Percentiles rank a stretch among this genome's conserved stretches.
Conservation (phyloP, 2,113 vertebrate species). For the Myxocyprinus asiaticus region DNA sequence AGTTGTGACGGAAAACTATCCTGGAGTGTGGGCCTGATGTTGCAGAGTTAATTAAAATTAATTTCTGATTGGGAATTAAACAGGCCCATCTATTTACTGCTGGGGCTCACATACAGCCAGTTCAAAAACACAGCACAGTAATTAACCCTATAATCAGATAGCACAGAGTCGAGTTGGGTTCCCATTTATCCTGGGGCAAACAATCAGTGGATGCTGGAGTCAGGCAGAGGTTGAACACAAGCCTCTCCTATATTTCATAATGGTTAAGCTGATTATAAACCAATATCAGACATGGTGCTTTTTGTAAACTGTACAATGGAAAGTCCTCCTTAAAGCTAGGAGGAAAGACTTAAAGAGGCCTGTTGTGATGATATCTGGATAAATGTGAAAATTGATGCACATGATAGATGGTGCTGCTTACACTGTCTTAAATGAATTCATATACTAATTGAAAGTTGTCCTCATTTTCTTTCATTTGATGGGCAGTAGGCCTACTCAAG, state of each 20-base stretch:
- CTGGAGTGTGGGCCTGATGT: slow-evolving; percentile 67
- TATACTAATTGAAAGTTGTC: slow-evolving; percentile 33
- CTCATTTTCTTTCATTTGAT: slow-evolving; percentile 15
- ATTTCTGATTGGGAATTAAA: slow-evolving; percentile 68
- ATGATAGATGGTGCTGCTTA: slow-evolving; percentile 22
- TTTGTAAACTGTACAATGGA: slow-evolving; percentile 71
- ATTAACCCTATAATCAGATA: slow-evolving; percentile 84
- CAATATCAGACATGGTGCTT: slow-evolving; percentile 79
- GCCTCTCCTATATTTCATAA: slow-evolving; percentile 77
- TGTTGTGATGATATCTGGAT: slow-evolving; percentile 74
- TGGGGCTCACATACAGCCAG: slow-evolving; percentile 72
- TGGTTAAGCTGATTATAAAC: slow-evolving; percentile 79
- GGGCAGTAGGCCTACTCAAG: not conserved
- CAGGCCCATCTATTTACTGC: slow-evolving; percentile 78
- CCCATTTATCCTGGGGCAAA: slow-evolving; percentile 74
- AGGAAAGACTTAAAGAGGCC: slow-evolving; percentile 72
- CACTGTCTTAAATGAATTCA: slow-evolving; percentile 16
- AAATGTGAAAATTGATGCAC: slow-evolving; percentile 73
- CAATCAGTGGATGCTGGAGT: slow-evolving; percentile 71
- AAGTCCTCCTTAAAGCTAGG: slow-evolving; percentile 71
- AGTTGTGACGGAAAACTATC: slow-evolving; percentile 64
- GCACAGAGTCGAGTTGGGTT: slow-evolving; percentile 70
- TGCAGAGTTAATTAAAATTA: not conserved
- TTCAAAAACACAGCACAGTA: slow-evolving; percentile 80
- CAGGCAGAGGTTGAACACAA: slow-evolving; percentile 68